phyloP scores from a whole-genome alignment of 2,113 vertebrate species.

The Hemibagrus wyckioides region DNA sequence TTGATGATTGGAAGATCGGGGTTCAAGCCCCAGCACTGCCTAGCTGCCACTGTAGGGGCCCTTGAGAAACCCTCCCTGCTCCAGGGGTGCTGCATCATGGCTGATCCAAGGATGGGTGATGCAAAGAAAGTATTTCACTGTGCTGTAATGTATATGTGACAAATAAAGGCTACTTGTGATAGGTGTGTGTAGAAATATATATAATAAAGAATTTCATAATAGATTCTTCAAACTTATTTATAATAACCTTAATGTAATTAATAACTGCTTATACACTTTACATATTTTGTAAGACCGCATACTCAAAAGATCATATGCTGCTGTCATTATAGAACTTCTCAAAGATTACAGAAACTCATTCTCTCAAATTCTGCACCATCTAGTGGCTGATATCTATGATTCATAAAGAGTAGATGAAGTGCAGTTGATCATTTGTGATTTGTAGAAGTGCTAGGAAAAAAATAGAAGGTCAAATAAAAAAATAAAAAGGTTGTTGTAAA shows the following conservation, averaged over 20 bases:
- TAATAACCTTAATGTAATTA: not conserved
- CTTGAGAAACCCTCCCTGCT: too few species aligned
- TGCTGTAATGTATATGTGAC: too few species aligned
- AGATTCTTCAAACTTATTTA: not conserved
- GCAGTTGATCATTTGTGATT: not conserved
- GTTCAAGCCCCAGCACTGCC: too few species aligned
- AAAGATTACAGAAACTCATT: not conserved
- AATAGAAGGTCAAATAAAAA: not conserved
- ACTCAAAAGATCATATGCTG: not conserved
- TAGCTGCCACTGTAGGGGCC: too few species aligned
- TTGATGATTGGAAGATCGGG: too few species aligned
- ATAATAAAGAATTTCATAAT: not conserved
- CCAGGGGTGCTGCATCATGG: too few species aligned
- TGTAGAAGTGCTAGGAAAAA: not conserved
- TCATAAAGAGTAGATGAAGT: not conserved
- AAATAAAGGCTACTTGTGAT: too few species aligned
- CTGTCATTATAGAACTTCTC: not conserved
- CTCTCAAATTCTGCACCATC: constrained; percentile 54
- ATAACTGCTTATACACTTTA: not conserved
- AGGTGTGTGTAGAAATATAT: too few species aligned
- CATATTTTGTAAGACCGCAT: not conserved
- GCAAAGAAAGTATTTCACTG: too few species aligned
- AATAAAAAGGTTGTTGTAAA: too few species aligned
- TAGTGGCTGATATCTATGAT: constrained; percentile 52
- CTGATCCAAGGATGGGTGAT: too few species aligned